These are phyloP conservation scores for Rhabditophanes sp. DNA, from an alignment of 2,888 invertebrate genomes.

Conservation along the genomic window DNA sequence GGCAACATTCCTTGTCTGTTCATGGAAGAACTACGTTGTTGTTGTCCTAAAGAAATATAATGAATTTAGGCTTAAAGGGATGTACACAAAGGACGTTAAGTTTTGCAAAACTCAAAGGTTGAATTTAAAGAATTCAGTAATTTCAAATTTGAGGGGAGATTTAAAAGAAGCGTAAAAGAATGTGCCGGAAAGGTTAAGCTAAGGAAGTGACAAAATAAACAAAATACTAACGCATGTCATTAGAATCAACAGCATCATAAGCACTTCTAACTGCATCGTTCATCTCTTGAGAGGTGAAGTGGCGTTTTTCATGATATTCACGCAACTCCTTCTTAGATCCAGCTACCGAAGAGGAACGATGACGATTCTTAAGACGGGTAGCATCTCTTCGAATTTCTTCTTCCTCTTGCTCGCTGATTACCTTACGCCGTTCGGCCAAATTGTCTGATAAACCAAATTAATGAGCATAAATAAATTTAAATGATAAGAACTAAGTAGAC, in stretches of 20 bases:
- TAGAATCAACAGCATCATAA: slow-evolving; percentile 26
- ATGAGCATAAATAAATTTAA: too few relatives aligned
- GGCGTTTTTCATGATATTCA: slow-evolving; percentile 11
- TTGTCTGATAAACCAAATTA: too few relatives aligned
- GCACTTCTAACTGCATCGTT: slow-evolving; percentile 24
- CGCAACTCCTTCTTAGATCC: background rate
- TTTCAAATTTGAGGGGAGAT: too few relatives aligned
- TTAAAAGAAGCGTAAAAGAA: too few relatives aligned
- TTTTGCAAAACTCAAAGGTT: background rate
- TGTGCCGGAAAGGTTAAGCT: background rate
- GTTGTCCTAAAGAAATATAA: background rate
- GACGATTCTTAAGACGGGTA: too few relatives aligned
- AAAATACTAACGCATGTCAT: slow-evolving; percentile 10
- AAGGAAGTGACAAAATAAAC: background rate
- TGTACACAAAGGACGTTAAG: slow-evolving; percentile 2
- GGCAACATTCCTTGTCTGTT: slow-evolving; percentile 7
- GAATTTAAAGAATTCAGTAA: too few relatives aligned
- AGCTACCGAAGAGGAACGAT: too few relatives aligned
- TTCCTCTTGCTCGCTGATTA: too few relatives aligned
- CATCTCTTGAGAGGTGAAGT: slow-evolving; percentile 24
- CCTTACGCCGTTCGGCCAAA: too few relatives aligned
- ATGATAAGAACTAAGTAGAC: too few relatives aligned
- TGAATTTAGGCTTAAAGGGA: slow-evolving; percentile 1
- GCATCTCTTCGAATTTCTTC: too few relatives aligned
- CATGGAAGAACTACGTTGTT: slow-evolving; percentile 7